Conservation (phyloP, 2,113 vertebrate species). For the Sinocyclocheilus anshuiensis region DNA sequence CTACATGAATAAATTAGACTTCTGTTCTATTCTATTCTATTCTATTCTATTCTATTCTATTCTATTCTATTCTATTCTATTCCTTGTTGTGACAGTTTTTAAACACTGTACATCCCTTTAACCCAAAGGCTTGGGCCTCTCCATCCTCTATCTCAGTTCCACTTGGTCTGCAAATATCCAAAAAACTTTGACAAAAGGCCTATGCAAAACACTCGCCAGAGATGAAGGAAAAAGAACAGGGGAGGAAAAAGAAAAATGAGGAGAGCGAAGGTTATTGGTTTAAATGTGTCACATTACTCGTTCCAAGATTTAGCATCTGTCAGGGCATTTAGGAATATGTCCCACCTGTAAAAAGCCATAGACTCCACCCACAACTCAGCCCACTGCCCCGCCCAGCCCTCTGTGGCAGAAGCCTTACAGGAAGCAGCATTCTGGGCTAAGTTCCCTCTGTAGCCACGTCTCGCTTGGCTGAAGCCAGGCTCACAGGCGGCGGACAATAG, state of each 20-base stretch:
- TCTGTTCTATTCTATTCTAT: too few relatives aligned
- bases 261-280: not conserved
- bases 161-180: not conserved
- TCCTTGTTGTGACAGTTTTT: too few relatives aligned
- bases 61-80: not conserved
- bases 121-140: not conserved
- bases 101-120: not conserved
- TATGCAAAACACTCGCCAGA: not conserved
- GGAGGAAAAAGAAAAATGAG: not conserved
- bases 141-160: not conserved
- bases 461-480: conserved; percentile 54
- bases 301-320: conserved; percentile 14
- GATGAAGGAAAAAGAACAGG: not conserved
- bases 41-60: too few relatives aligned
- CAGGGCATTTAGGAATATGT: conserved; percentile 17
- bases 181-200: not conserved
- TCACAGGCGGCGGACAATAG: conserved; percentile 50
- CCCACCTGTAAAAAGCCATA: not conserved
- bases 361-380: not conserved
- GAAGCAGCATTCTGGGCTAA: conserved; percentile 47
- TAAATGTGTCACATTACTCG: not conserved
- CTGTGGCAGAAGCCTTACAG: conserved; percentile 45
- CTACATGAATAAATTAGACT: not conserved
- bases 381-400: conserved; percentile 10
- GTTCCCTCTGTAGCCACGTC: conserved; percentile 57